Evolutionary conservation across 2,797 vertebrate genomes (phyloP).

Genomic region (Peromyscus nudipes): DNA sequence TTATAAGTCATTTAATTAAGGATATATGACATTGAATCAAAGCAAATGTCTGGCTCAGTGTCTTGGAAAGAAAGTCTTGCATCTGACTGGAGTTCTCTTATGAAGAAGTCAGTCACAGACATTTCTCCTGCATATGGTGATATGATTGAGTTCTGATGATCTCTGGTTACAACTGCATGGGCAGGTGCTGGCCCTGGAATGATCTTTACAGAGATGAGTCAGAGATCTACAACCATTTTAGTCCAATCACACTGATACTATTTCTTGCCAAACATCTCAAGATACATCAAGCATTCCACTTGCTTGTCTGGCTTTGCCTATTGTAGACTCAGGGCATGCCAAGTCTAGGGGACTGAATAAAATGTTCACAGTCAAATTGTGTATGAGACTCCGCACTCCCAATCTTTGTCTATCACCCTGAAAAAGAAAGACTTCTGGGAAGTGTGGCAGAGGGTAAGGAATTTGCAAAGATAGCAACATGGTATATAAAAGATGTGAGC

Average conservation of each 20-base stretch:
- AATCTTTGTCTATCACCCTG: neutral
- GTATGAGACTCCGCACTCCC: rapidly evolving
- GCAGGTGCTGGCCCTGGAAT: neutral
- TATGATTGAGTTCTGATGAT: too few relatives aligned
- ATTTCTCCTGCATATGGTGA: neutral
- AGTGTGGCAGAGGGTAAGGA: neutral
- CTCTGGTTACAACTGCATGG: neutral
- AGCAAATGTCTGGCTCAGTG: neutral
- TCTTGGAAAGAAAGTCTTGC: neutral
- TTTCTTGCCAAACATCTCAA: neutral
- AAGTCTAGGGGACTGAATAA: neutral
- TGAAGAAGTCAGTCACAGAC: neutral
- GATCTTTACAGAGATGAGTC: neutral
- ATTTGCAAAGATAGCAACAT: neutral
- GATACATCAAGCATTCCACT: neutral
- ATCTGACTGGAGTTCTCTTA: neutral
- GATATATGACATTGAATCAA: neutral
- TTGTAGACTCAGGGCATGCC: neutral
- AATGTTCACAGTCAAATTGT: neutral
- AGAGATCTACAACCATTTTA: neutral
- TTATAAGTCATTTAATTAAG: neutral
- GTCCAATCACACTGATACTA: neutral
- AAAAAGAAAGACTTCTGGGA: conserved; percentile 17
- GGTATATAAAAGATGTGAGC: neutral
- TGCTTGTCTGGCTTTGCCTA: neutral